These are phyloP conservation scores for Oncorhynchus mykiss DNA, from an alignment of 2,113 vertebrate species.

Conservation along the genomic window DNA sequence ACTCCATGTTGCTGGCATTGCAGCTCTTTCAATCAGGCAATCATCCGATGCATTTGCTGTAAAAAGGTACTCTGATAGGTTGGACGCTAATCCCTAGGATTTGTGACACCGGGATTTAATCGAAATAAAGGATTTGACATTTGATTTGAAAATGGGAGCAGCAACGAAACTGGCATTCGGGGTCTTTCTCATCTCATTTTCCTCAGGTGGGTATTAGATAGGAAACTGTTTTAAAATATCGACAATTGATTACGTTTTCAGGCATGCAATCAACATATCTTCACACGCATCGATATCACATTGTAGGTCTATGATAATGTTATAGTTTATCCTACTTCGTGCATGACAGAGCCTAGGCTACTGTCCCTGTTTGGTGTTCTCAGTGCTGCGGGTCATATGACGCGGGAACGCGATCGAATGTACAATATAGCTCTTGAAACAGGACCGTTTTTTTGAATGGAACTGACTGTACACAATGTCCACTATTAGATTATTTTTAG, in stretches of 20 bases:
- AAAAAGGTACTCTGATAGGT: constrained; percentile 20
- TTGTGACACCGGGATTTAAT: constrained; percentile 20
- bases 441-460: not conserved
- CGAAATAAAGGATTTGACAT: constrained; percentile 14
- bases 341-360: too few relatives aligned
- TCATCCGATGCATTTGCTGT: constrained; percentile 4
- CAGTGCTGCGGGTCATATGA: too few relatives aligned
- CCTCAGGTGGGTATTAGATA: constrained; percentile 84
- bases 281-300: too few relatives aligned
- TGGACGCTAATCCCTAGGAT: constrained; percentile 14
- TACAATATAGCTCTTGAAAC: too few relatives aligned
- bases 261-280: too few relatives aligned
- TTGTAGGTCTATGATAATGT: too few relatives aligned
- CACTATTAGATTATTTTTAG: too few relatives aligned
- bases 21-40: not conserved
- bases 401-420: too few relatives aligned
- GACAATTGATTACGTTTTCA: not conserved
- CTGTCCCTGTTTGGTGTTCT: too few relatives aligned
- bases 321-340: too few relatives aligned
- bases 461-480: too few relatives aligned
- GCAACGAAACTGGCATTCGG: constrained; percentile 91
- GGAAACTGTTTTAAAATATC: not conserved
- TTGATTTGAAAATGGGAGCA: constrained; percentile 85
- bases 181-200: constrained; percentile 95
- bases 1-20: constrained; percentile 12